phyloP scores from a whole-genome alignment of 2,888 invertebrate species.

The Agrotis clavis region DNA sequence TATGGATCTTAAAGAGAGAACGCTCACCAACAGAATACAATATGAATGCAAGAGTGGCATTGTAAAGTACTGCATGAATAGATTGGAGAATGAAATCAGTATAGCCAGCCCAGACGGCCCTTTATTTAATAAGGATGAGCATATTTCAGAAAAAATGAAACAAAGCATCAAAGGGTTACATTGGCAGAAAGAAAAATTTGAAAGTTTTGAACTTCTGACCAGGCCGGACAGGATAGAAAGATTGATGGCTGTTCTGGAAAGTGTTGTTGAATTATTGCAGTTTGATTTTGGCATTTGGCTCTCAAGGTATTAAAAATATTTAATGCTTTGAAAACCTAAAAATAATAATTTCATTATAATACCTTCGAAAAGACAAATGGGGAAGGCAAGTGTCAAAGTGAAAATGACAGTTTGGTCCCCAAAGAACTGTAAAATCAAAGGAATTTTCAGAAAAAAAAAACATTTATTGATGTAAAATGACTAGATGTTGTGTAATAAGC shows the following conservation, averaged over 20 bases:
- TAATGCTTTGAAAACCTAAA: too few species aligned
- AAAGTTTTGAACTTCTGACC: slow-evolving; percentile 82
- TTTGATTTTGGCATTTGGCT: slow-evolving; percentile 91
- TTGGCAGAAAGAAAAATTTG: slow-evolving; percentile 85
- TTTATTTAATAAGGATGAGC: slow-evolving; percentile 78
- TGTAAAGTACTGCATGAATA: slow-evolving; percentile 84
- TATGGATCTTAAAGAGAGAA: slow-evolving; percentile 78
- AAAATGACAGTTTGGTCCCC: too few species aligned
- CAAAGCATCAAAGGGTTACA: slow-evolving; percentile 80
- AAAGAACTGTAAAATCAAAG: too few species aligned
- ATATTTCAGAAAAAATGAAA: slow-evolving; percentile 81
- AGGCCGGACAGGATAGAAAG: slow-evolving; percentile 87
- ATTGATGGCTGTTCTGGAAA: slow-evolving; percentile 87
- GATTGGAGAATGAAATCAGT: slow-evolving; percentile 83
- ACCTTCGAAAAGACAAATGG: too few species aligned
- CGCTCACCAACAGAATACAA: slow-evolving; percentile 80
- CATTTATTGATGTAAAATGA: too few species aligned
- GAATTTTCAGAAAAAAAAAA: too few species aligned
- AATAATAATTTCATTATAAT: too few species aligned
- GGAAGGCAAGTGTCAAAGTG: too few species aligned
- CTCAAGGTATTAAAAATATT: slow-evolving; percentile 78
- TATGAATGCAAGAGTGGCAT: slow-evolving; percentile 80
- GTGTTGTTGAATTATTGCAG: slow-evolving; percentile 89
- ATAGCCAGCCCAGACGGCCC: slow-evolving; percentile 79
- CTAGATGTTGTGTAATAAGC: too few species aligned